A percentile compares a stretch with the other conserved stretches of the same genome.
Conservation (phyloP, 1,140 invertebrate species). For the Carcinoscorpius rotundicauda region DNA sequence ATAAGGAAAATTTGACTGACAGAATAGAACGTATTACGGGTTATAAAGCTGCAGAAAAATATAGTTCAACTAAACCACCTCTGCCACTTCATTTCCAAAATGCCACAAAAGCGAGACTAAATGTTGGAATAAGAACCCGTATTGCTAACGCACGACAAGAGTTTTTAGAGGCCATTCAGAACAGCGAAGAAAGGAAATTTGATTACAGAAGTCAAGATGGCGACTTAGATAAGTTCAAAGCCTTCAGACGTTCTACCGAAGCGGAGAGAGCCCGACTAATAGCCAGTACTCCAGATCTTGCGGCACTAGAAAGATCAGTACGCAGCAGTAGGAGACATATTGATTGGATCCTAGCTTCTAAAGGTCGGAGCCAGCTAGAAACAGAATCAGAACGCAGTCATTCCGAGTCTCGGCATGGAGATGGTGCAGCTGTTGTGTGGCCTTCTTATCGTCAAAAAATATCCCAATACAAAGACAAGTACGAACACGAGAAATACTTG, state of each 20-base stretch:
- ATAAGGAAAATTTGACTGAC: too few relatives aligned
- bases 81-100: neutral
- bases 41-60: neutral
- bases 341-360: neutral
- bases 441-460: neutral
- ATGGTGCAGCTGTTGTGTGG: neutral
- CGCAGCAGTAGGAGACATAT: slow-evolving; percentile 8
- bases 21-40: neutral
- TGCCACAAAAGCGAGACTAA: slow-evolving; percentile 1
- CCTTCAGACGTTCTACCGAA: slow-evolving; percentile 11
- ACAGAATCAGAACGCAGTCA: neutral
- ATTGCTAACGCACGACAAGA: slow-evolving; percentile 14
- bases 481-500: neutral
- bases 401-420: neutral
- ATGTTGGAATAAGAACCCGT: slow-evolving; percentile 4
- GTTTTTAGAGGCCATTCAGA: slow-evolving; percentile 13
- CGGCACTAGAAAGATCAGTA: slow-evolving; percentile 14
- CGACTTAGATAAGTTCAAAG: slow-evolving; percentile 8
- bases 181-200: neutral
- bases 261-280: slow-evolving; percentile 14
- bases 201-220: neutral
- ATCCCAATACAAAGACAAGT: neutral
- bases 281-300: slow-evolving; percentile 17
- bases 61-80: slow-evolving; percentile 7
- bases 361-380: neutral